Evolutionary conservation across 1,140 invertebrate species (phyloP).

Genomic region (Trigoniulus corallinus): DNA sequence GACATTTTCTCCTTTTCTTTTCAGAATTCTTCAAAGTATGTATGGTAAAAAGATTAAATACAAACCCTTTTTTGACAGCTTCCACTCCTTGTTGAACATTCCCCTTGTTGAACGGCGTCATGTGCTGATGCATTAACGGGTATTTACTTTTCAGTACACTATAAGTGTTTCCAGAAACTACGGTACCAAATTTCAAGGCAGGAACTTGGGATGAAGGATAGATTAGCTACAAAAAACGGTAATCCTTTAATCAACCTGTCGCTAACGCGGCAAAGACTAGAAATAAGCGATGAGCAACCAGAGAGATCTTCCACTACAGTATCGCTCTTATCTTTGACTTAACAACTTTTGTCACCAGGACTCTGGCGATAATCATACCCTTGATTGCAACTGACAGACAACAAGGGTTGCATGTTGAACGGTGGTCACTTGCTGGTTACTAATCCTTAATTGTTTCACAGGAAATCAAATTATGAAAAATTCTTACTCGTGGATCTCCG

Average conservation of each 20-base stretch:
- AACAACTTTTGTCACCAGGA: no score
- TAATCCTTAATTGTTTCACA: neutral
- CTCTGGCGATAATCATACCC: no score
- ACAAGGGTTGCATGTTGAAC: no score
- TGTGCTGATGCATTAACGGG: constrained; percentile 78
- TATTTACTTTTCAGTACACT: constrained; percentile 80
- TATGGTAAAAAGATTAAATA: neutral
- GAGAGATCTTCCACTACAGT: no score
- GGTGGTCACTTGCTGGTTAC: neutral
- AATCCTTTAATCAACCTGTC: no score
- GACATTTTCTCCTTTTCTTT: neutral
- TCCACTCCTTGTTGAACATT: constrained; percentile 79
- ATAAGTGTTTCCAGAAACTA: constrained; percentile 89
- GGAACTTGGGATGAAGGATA: constrained; percentile 76
- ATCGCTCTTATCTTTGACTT: no score
- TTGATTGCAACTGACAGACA: no score
- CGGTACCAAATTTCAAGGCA: constrained; percentile 85
- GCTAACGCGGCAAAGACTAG: no score
- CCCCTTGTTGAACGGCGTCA: constrained; percentile 67
- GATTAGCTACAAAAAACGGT: constrained; percentile 44
- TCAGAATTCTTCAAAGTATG: neutral
- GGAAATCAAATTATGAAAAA: neutral
- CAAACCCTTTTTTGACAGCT: constrained; percentile 66
- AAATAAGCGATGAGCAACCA: no score
- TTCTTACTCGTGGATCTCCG: constrained; percentile 54